phyloP scores from a whole-genome alignment of 2,888 invertebrate species.

The Aromia moschata region DNA sequence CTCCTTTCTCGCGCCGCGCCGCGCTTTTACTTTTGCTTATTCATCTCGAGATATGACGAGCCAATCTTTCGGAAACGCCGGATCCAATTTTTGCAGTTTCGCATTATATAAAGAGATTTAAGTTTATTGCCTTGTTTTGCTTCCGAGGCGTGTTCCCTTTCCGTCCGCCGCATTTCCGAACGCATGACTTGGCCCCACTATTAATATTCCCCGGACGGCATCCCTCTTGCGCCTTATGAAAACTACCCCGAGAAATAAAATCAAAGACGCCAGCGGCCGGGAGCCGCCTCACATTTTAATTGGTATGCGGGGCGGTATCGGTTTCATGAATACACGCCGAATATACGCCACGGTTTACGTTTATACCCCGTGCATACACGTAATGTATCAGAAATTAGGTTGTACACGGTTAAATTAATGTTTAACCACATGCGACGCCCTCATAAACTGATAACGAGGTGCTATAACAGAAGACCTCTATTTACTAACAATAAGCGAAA shows the following conservation, averaged over 20 bases:
- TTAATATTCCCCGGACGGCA: slow-evolving; percentile 33
- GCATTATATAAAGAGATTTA: slow-evolving; percentile 46
- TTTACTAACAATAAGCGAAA: too few species aligned
- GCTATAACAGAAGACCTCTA: too few species aligned
- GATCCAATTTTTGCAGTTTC: slow-evolving; percentile 46
- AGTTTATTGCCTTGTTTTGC: slow-evolving; percentile 48
- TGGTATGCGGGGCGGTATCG: not conserved
- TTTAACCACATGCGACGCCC: too few species aligned
- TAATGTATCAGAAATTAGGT: too few species aligned
- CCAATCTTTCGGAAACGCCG: slow-evolving; percentile 35
- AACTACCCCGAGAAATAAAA: slow-evolving; percentile 18
- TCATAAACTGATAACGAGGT: too few species aligned
- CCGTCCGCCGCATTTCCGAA: slow-evolving; percentile 37
- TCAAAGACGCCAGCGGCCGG: not conserved
- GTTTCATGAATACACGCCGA: too few species aligned
- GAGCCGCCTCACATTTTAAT: slow-evolving; percentile 14
- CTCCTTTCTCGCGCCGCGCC: not conserved
- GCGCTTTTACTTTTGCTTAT: slow-evolving; percentile 33
- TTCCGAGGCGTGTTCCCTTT: slow-evolving; percentile 34
- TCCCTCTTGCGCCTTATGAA: slow-evolving; percentile 22
- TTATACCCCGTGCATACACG: too few species aligned
- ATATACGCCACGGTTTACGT: too few species aligned
- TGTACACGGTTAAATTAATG: too few species aligned
- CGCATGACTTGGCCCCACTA: slow-evolving; percentile 41
- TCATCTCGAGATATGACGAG: slow-evolving; percentile 36